Percentiles rank a stretch among this genome's conserved stretches.
Conservation (phyloP, 2,888 invertebrate species). For the Enchytraeus crypticus region DNA sequence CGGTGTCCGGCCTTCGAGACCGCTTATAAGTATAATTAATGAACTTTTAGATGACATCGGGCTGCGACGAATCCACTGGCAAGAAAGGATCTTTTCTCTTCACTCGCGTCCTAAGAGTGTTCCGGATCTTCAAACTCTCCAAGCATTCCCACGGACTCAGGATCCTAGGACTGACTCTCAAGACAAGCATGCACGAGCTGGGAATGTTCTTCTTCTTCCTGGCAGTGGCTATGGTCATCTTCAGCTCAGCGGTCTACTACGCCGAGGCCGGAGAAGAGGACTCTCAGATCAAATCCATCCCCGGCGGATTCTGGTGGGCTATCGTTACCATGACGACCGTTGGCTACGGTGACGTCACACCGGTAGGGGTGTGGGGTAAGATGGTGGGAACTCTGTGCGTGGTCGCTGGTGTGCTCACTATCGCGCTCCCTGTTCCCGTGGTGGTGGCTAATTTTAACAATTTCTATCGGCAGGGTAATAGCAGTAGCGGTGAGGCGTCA, state of each 20-base stretch:
- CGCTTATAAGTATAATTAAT: too few relatives aligned
- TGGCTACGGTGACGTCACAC: constrained; percentile 33
- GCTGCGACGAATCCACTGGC: constrained; percentile 29
- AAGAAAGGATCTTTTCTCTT: constrained; percentile 34
- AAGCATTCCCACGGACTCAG: constrained; percentile 44
- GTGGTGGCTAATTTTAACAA: too few relatives aligned
- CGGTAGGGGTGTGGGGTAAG: constrained; percentile 31
- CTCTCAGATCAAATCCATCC: constrained; percentile 41
- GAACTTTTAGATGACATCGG: too few relatives aligned
- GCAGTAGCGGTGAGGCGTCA: constrained; percentile 33
- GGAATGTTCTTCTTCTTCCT: constrained; percentile 45
- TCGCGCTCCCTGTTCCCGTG: too few relatives aligned
- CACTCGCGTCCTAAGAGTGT: constrained; percentile 39
- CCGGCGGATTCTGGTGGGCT: constrained; percentile 48
- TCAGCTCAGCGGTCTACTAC: constrained; percentile 43
- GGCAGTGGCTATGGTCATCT: constrained; percentile 42
- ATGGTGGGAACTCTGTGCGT: constrained; percentile 32
- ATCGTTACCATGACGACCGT: constrained; percentile 40
- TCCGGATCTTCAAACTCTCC: too few relatives aligned
- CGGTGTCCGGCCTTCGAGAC: too few relatives aligned
- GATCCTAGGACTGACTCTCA: constrained; percentile 43
- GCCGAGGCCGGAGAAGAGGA: constrained; percentile 36
- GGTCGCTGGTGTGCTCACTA: too few relatives aligned
- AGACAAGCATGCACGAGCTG: constrained; percentile 40
- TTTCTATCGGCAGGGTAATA: constrained; percentile 30